Percentiles rank a stretch among this genome's conserved stretches.
These are phyloP conservation scores for Chaetodon trifasciatus DNA, from an alignment of 2,797 vertebrate species.

Conservation along the genomic window DNA sequence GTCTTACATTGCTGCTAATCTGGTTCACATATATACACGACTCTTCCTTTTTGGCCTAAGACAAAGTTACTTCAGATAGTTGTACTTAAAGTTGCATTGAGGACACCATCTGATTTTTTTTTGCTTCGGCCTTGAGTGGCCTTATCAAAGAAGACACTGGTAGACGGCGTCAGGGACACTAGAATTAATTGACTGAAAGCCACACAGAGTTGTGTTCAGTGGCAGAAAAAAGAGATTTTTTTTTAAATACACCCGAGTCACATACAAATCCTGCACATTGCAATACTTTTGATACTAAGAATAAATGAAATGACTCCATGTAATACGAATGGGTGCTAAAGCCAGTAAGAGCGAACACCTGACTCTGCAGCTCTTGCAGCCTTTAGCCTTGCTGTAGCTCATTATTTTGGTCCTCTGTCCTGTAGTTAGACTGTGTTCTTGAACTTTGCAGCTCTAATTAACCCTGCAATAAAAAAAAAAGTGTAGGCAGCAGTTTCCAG, in stretches of 20 bases:
- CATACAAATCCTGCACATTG: conserved; percentile 1
- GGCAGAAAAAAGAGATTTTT: too few species aligned
- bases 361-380: conserved; percentile 28
- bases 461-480: conserved; percentile 31
- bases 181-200: not conserved
- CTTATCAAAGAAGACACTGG: not conserved
- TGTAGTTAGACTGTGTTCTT: conserved; percentile 4
- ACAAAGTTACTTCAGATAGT: not conserved
- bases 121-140: not conserved
- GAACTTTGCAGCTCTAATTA: conserved; percentile 50
- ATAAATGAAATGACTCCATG: conserved; percentile 18
- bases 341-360: conserved; percentile 1
- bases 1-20: not conserved
- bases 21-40: not conserved
- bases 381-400: conserved; percentile 35
- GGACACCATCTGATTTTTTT: too few species aligned
- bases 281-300: conserved; percentile 13
- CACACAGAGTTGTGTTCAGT: not conserved
- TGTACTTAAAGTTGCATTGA: conserved; percentile 15
- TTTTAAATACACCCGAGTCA: not conserved
- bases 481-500: conserved; percentile 20
- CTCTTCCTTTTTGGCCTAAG: not conserved
- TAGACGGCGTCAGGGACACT: not conserved
- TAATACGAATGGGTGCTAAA: conserved; percentile 20
- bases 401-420: conserved; percentile 50